phyloP scores from a whole-genome alignment of 2,888 invertebrate species.

The Cephus rjabovi region DNA sequence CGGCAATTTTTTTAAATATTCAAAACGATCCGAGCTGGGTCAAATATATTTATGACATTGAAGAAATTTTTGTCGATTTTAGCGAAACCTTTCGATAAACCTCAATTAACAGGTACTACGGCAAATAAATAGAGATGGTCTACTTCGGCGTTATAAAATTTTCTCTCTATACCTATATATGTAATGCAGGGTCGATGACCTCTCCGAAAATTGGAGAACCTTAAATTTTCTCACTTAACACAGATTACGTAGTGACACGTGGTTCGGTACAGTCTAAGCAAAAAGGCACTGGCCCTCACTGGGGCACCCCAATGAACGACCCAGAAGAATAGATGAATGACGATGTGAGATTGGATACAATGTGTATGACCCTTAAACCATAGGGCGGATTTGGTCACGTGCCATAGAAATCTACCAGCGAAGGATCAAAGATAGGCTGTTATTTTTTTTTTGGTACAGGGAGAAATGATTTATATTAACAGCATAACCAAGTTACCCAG shows the following conservation, averaged over 20 bases:
- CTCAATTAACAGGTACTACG: background rate
- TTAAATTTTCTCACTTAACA: conserved; percentile 22
- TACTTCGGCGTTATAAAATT: background rate
- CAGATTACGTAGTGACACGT: conserved; percentile 47
- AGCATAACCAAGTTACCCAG: background rate
- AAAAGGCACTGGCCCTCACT: conserved; percentile 30
- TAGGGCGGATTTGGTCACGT: conserved; percentile 53
- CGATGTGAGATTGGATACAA: conserved; percentile 13
- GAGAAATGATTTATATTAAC: conserved; percentile 43
- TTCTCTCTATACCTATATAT: background rate
- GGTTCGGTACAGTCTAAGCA: conserved; percentile 37
- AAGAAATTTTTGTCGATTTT: background rate
- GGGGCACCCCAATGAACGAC: conserved; percentile 50
- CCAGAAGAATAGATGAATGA: conserved; percentile 38
- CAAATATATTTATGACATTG: conserved; percentile 8
- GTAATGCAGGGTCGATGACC: background rate
- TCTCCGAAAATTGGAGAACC: background rate
- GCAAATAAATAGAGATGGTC: background rate
- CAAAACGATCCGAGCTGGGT: background rate
- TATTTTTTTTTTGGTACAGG: conserved; percentile 28
- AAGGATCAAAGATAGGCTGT: conserved; percentile 18
- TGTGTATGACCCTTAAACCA: conserved; percentile 52
- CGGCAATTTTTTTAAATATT: conserved; percentile 9
- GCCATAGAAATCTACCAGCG: conserved; percentile 38
- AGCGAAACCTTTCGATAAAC: background rate